Base-by-base conservation (phyloP, 2,113 vertebrate species). In the Syngnathus floridae region DNA sequence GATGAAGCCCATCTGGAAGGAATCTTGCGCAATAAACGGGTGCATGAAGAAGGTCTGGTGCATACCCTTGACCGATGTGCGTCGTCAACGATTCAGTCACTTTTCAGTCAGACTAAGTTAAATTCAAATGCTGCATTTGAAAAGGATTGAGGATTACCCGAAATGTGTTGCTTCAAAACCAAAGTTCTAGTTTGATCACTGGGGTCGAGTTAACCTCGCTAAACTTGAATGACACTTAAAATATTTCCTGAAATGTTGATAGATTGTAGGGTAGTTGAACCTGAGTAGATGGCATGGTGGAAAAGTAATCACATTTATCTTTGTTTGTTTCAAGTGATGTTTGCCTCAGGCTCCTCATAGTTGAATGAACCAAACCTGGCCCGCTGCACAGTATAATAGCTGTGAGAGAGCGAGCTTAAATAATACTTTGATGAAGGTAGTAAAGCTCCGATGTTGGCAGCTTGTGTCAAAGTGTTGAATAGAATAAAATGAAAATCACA, bases 1-100 rank as follows among this genome's bases (percentile, higher is more conserved):
- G 73, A 85, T 70, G 67, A 63, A 78, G 62, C 12, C 77, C 82
- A 87, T 83, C 77, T 87, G 86, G 72, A 80, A 59, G 17, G 63
- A 68, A 60, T 79, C 52, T 52, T 48, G 62, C 46, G 64, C 66
- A 52, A 65, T 76, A 77, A 82, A 78, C 71, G 21, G 72, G 75
- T 26, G 51, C 64, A 70, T 45, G 72, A 45, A 63, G 65, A 59
- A 71, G 13, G 21, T 69, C 67, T 78, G 55, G 45, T 49, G 49
- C 13, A 6, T 52, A 72, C 43, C 60, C 61, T 69, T 67, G 59
- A 78, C 71, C 60, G 5, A 66, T 41, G 64, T 46, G 37, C 49
- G 36, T 45, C 73, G 37, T 75, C 69, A 36, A 68, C 55, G 76
- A 71, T 66, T 59, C 64, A 5, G 4, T 6, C 56, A 74, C 74